Conservation (phyloP, 2,113 vertebrate genomes). For the Arenaria interpres region DNA sequence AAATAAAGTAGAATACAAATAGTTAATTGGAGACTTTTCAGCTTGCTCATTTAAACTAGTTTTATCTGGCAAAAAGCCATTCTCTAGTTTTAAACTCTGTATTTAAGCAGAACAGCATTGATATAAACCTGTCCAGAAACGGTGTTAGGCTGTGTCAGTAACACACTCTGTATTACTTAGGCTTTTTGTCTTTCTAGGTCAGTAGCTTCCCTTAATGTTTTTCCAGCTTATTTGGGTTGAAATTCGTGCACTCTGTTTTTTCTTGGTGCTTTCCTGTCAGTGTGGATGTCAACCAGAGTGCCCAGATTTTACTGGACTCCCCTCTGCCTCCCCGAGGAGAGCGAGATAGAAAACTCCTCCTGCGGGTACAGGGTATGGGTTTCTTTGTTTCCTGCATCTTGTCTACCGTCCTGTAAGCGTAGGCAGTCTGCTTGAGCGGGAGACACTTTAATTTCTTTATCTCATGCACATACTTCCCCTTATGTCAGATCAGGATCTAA, state of each 20-base stretch:
- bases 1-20: background rate
- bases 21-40: background rate
- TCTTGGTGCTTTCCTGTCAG: background rate
- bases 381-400: background rate
- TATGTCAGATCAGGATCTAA: background rate
- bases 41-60: background rate
- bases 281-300: background rate
- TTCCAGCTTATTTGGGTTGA: background rate
- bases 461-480: background rate
- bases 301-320: background rate
- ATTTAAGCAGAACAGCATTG: background rate
- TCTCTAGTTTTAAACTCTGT: background rate
- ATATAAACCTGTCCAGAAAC: background rate
- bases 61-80: background rate
- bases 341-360: background rate
- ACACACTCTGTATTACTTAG: background rate
- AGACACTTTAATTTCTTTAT: background rate
- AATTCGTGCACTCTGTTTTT: fast-evolving
- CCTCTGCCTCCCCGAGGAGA: background rate
- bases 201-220: background rate
- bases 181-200: background rate
- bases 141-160: background rate
- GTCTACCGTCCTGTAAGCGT: background rate
- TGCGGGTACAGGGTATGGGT: fast-evolving
- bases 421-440: background rate